A percentile compares a stretch with the other conserved stretches of the same genome.
Conservation (phyloP, 2,113 vertebrate genomes). For the Triplophysa dalaica region DNA sequence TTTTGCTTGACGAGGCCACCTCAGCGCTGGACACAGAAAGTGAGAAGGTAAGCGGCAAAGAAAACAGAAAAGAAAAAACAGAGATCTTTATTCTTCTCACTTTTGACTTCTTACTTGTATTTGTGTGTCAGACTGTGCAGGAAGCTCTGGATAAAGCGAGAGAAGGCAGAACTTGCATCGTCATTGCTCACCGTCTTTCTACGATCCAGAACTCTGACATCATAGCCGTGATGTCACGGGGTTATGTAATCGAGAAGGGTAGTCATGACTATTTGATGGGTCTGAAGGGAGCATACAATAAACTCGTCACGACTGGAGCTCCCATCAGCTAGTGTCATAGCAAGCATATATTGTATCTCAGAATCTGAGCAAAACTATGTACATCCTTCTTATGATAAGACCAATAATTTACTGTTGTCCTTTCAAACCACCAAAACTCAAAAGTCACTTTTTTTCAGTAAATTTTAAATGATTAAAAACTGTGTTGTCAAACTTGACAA, state of each 20-base stretch:
- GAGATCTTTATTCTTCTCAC: not conserved
- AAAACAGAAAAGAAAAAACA: not conserved
- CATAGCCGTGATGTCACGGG: constrained; percentile 79
- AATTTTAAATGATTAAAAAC: too few relatives aligned
- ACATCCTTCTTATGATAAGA: not conserved
- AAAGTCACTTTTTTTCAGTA: too few relatives aligned
- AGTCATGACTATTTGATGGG: constrained; percentile 75
- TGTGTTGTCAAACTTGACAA: too few relatives aligned
- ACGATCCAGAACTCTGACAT: constrained; percentile 81
- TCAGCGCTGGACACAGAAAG: constrained; percentile 80
- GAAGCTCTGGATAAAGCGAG: constrained; percentile 81
- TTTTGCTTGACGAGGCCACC: constrained; percentile 79
- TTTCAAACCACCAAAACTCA: too few relatives aligned
- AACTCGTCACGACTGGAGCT: constrained; percentile 78
- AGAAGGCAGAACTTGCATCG: constrained; percentile 81
- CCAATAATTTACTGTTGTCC: not conserved
- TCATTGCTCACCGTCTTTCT: constrained; percentile 78
- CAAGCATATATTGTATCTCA: not conserved
- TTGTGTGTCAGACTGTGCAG: constrained; percentile 76
- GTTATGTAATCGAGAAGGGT: constrained; percentile 74
- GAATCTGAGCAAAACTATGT: not conserved
- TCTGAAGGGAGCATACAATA: constrained; percentile 77
- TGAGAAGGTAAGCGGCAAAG: constrained; percentile 68
- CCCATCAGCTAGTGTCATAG: constrained; percentile 73
- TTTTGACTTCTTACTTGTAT: not conserved